These are phyloP conservation scores for Lepilemur ruficaudatus DNA, from an alignment of 2,797 vertebrate species.

Conservation along the genomic window DNA sequence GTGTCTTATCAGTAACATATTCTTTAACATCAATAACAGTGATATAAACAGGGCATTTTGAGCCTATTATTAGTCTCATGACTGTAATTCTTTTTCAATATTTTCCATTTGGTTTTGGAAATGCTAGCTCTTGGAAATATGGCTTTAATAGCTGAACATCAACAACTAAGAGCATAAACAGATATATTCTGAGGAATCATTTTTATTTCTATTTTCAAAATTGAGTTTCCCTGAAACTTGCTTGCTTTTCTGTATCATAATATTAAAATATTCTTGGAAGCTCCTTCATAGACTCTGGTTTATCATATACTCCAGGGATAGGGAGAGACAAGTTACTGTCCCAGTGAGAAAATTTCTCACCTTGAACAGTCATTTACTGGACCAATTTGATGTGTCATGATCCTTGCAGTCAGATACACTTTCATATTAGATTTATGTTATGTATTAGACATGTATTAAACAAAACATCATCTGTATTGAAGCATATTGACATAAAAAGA, in stretches of 20 bases:
- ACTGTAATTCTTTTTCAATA: background rate
- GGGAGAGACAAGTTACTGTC: background rate
- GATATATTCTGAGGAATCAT: background rate
- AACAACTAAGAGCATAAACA: slow-evolving; percentile 20
- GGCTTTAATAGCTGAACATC: slow-evolving; percentile 12
- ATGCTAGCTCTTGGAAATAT: background rate
- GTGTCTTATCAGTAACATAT: background rate
- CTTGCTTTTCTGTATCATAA: slow-evolving; percentile 14
- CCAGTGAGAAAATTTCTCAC: background rate
- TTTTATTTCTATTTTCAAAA: slow-evolving; percentile 55
- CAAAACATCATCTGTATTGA: background rate
- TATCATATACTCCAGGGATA: background rate
- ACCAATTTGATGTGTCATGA: background rate
- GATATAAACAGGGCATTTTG: background rate
- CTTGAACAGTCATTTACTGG: background rate
- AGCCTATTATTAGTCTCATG: background rate
- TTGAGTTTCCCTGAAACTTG: slow-evolving; percentile 6
- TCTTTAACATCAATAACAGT: slow-evolving; percentile 11
- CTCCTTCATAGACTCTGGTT: background rate
- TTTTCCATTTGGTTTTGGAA: slow-evolving; percentile 45
- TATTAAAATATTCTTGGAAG: slow-evolving; percentile 40
- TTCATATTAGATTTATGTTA: background rate
- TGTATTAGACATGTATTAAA: background rate
- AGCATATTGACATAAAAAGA: background rate
- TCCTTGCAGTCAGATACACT: background rate